Percentiles rank a stretch among this genome's conserved stretches.
Evolutionary conservation across 2,888 invertebrate genomes (phyloP).

Genomic region (Troides oblongomaculatus): DNA sequence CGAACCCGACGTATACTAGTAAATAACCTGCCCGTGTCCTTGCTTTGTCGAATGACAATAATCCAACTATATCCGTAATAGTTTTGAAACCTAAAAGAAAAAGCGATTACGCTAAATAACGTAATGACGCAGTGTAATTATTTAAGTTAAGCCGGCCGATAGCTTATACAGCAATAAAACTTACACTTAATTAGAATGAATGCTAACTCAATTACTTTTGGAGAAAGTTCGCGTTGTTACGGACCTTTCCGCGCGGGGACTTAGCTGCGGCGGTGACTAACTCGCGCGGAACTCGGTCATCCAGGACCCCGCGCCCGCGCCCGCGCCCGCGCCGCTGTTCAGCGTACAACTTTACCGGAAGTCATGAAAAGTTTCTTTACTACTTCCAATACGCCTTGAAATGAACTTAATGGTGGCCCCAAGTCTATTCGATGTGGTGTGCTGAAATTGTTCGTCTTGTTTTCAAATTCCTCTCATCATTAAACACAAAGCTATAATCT

Average conservation of each 20-base stretch:
- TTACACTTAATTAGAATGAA: constrained; percentile 19
- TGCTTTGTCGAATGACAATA: too few species aligned
- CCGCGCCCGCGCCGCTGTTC: background rate
- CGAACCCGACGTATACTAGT: too few species aligned
- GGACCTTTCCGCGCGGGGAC: background rate
- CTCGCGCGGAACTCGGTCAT: constrained; percentile 20
- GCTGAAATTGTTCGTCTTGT: too few species aligned
- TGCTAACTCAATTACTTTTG: constrained; percentile 23
- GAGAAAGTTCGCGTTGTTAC: background rate
- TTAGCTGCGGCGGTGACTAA: constrained; percentile 7
- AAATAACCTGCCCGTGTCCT: too few species aligned
- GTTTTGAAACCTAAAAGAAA: background rate
- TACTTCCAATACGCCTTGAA: background rate
- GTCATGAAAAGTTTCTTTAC: background rate
- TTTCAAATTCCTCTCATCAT: too few species aligned
- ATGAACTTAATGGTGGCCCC: too few species aligned
- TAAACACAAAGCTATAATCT: too few species aligned
- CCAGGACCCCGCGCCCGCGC: constrained; percentile 7
- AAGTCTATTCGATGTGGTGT: too few species aligned
- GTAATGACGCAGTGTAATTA: constrained; percentile 2
- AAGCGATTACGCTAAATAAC: background rate
- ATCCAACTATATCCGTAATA: background rate
- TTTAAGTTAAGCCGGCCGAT: background rate
- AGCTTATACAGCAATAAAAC: constrained; percentile 8
- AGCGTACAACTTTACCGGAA: constrained; percentile 6